phyloP scores from a whole-genome alignment of 2,797 vertebrate genomes.

The Fistularia tabacaria region DNA sequence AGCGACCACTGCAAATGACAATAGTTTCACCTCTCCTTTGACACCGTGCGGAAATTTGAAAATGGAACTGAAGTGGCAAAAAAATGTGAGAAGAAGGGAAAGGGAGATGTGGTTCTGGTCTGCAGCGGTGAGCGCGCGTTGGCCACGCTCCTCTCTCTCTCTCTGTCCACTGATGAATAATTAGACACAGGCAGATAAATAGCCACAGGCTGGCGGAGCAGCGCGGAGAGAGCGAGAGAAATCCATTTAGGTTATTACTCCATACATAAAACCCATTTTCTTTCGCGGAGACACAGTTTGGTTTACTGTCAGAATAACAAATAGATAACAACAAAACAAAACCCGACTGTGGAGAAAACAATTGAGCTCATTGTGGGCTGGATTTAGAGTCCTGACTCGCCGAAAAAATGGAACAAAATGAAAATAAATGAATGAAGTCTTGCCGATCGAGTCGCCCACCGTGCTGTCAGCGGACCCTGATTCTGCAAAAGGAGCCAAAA shows the following conservation, averaged over 20 bases:
- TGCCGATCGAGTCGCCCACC: conserved; percentile 14
- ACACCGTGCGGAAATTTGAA: no score
- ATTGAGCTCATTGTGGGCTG: conserved; percentile 39
- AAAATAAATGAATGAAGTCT: conserved; percentile 34
- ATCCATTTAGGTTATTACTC: conserved; percentile 80
- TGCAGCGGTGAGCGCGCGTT: conserved; percentile 29
- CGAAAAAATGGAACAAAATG: conserved; percentile 20
- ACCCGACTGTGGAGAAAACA: conserved; percentile 58
- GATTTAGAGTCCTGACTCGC: conserved; percentile 41
- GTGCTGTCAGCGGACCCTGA: neutral
- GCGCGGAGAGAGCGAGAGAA: conserved; percentile 51
- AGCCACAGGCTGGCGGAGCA: conserved; percentile 66
- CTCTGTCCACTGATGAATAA: conserved; percentile 77
- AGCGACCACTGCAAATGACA: no score
- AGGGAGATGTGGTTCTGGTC: conserved; percentile 9
- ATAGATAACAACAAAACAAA: conserved; percentile 73
- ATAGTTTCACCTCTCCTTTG: no score
- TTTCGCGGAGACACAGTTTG: conserved; percentile 67
- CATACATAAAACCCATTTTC: conserved; percentile 79
- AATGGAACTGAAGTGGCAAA: neutral
- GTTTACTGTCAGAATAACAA: conserved; percentile 76
- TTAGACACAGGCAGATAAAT: conserved; percentile 78
- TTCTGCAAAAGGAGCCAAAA: no score
- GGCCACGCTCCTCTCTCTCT: conserved; percentile 52
- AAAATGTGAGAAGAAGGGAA: conserved; percentile 1